These are phyloP conservation scores for Sphenodon punctatus DNA, from an alignment of 2,797 vertebrate species.

Conservation along the genomic window DNA sequence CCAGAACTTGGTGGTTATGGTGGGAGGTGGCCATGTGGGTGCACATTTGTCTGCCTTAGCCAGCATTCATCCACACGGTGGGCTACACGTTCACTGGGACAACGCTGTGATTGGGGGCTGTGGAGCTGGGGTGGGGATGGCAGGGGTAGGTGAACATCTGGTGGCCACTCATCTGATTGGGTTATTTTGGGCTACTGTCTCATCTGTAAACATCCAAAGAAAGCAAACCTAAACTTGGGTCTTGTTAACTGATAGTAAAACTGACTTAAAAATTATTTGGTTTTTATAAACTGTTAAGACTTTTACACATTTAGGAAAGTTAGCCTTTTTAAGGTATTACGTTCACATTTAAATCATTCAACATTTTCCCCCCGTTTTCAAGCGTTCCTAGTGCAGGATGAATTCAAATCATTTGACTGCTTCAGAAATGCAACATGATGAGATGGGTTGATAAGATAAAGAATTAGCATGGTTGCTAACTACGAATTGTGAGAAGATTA, in stretches of 20 bases:
- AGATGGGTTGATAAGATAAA: neutral
- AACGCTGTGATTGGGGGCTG: too few relatives aligned
- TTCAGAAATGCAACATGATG: neutral
- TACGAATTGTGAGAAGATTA: neutral
- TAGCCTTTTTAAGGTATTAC: neutral
- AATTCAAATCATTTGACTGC: neutral
- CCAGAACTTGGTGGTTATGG: too few relatives aligned
- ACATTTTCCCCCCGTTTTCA: neutral
- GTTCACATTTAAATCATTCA: neutral
- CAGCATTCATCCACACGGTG: too few relatives aligned
- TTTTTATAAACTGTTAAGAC: neutral
- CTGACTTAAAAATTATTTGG: neutral
- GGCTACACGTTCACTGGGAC: too few relatives aligned
- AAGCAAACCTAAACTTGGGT: neutral
- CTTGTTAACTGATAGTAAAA: neutral
- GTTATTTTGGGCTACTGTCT: too few relatives aligned
- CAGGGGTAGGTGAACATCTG: too few relatives aligned
- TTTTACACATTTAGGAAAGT: neutral
- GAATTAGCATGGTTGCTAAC: neutral
- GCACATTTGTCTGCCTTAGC: too few relatives aligned
- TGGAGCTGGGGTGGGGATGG: too few relatives aligned
- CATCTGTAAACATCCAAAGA: too few relatives aligned
- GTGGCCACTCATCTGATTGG: too few relatives aligned
- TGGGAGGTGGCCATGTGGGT: too few relatives aligned
- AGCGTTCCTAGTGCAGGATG: neutral